Conservation (phyloP, 2,113 vertebrate genomes). For the Ascaphus truei region DNA sequence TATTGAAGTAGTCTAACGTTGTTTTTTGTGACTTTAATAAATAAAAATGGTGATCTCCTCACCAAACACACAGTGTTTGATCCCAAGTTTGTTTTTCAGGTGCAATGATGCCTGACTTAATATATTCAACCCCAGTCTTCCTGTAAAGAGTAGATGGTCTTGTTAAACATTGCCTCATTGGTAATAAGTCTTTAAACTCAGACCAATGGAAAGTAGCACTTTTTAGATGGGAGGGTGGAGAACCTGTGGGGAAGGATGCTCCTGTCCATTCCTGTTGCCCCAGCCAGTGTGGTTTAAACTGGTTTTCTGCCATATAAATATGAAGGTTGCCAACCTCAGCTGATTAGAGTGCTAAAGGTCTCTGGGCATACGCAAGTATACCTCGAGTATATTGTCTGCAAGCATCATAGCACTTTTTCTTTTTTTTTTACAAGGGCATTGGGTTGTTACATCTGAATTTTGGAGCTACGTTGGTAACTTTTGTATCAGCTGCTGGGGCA, state of each 20-base stretch:
- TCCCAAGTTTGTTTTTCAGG: slow-evolving; percentile 55
- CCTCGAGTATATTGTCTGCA: slow-evolving; percentile 36
- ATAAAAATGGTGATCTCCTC: too few species aligned
- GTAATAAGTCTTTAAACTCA: slow-evolving; percentile 59
- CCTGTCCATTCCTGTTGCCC: slow-evolving; percentile 40
- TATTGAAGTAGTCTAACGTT: too few species aligned
- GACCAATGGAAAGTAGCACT: slow-evolving; percentile 64
- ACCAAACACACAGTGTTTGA: slow-evolving; percentile 44
- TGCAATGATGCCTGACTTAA: slow-evolving; percentile 69
- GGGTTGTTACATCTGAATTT: slow-evolving; percentile 38
- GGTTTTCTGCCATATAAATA: slow-evolving; percentile 52
- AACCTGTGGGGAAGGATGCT: slow-evolving; percentile 46
- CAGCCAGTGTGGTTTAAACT: slow-evolving; percentile 53
- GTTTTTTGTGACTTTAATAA: too few species aligned
- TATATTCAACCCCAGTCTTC: slow-evolving; percentile 71
- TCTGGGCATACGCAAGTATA: slow-evolving; percentile 17
- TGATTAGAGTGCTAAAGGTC: slow-evolving; percentile 52
- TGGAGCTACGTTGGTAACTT: not conserved
- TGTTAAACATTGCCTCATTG: slow-evolving; percentile 87
- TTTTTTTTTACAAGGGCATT: slow-evolving; percentile 45
- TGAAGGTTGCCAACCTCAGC: slow-evolving; percentile 49
- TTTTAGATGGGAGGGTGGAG: slow-evolving; percentile 39
- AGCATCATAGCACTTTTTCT: slow-evolving; percentile 11
- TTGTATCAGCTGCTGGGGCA: slow-evolving; percentile 41
- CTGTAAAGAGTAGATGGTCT: slow-evolving; percentile 63